These are phyloP conservation scores for Plebejus melissa DNA, from an alignment of 2,888 invertebrate genomes.

Conservation along the genomic window DNA sequence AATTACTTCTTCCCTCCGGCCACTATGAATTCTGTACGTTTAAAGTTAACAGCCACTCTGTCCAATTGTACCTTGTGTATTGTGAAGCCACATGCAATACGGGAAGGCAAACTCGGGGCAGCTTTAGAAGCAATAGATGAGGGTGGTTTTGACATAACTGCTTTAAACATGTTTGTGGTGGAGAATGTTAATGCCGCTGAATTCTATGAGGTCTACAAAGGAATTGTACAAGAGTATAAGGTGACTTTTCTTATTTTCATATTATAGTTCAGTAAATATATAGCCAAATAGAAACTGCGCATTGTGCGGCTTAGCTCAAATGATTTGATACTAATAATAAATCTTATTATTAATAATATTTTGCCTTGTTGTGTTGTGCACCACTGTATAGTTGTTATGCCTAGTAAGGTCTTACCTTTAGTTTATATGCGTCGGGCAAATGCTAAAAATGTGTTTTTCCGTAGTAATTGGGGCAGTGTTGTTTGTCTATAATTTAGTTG, in stretches of 20 bases:
- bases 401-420: no score
- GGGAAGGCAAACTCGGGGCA: slow-evolving; percentile 84
- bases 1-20: slow-evolving; percentile 81
- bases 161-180: slow-evolving; percentile 88
- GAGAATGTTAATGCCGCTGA: slow-evolving; percentile 92
- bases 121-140: slow-evolving; percentile 84
- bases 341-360: no score
- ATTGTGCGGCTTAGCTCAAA: not conserved
- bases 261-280: not conserved
- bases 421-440: no score
- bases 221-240: slow-evolving; percentile 88
- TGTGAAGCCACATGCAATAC: slow-evolving; percentile 93
- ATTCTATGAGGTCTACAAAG: slow-evolving; percentile 95
- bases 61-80: slow-evolving; percentile 88
- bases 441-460: no score
- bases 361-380: no score
- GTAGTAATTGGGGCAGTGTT: no score
- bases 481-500: no score
- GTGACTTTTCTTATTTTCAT: slow-evolving; percentile 51
- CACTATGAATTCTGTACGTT: slow-evolving; percentile 52
- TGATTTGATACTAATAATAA: no score
- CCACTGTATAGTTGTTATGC: no score
- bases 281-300: not conserved
- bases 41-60: slow-evolving; percentile 77
- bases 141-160: slow-evolving; percentile 88